Conservation (phyloP, 1,140 invertebrate species). For the Formica selysi region DNA sequence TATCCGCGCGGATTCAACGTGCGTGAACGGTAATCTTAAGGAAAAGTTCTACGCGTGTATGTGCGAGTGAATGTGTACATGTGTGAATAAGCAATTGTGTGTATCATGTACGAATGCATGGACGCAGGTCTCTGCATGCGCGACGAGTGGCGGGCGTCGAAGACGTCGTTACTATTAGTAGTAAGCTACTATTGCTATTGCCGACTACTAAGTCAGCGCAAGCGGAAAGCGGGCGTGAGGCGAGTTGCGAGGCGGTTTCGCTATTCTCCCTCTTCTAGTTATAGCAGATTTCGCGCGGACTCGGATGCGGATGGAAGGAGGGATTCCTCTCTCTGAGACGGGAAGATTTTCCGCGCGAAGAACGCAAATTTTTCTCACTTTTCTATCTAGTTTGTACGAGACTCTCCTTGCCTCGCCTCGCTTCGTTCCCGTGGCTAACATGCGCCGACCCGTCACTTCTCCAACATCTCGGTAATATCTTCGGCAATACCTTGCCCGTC, state of each 20-base stretch:
- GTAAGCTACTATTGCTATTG: conserved; percentile 52
- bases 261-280: conserved; percentile 18
- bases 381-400: conserved; percentile 75
- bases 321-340: conserved; percentile 30
- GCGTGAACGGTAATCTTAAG: conserved; percentile 51
- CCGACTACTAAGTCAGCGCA: not conserved
- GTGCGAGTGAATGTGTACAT: conserved; percentile 23
- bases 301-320: conserved; percentile 6
- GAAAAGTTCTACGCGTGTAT: conserved; percentile 60
- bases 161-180: conserved; percentile 59
- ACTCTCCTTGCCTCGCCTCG: conserved; percentile 48
- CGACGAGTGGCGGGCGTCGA: conserved; percentile 33
- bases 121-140: conserved; percentile 41
- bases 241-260: not conserved
- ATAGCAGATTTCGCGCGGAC: conserved; percentile 54
- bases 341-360: conserved; percentile 52
- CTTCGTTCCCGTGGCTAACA: not conserved
- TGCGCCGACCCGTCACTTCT: conserved; percentile 24
- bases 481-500: conserved; percentile 59
- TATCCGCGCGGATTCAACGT: conserved; percentile 12
- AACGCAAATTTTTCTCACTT: conserved; percentile 74
- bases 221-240: not conserved
- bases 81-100: conserved; percentile 36
- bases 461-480: conserved; percentile 30
- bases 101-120: conserved; percentile 2